Base-by-base conservation (phyloP, 2,888 invertebrate genomes). In the Strigamia maritima region DNA sequence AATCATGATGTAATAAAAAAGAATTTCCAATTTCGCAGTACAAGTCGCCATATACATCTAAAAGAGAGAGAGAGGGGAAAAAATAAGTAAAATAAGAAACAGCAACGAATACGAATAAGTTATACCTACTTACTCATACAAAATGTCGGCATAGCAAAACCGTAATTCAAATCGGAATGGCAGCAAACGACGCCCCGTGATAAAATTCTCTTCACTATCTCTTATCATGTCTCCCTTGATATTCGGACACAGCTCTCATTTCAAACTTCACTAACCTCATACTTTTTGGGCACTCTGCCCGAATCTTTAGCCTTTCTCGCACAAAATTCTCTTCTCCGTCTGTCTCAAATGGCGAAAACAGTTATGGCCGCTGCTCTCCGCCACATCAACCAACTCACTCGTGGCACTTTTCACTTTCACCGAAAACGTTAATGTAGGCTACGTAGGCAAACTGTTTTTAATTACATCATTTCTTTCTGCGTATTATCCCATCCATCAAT, bases 91-190 rank as follows among this genome's bases (percentile, higher is more conserved):
- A 54, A 54, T n/a, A 70, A 70, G n/a, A 70, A 70, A 70, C 14
- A 26, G 70, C 28, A 70, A 10, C 26, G 70, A 70, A 70, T 70
- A 70, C 70, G 70, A 70, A 70, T 70, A 70, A 70, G 70, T 70
- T 70, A 70, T 70, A 70, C 28, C 24, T 70, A 70, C 70, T 26
- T 70, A 70, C 70, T 70, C 70, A 70, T 54, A 54, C 70, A 70
- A 70, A 70, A 70, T 70, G 70, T 70, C 70, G 70, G 70, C 70
- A 10, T 28, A 70, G 70, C 28, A 70, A 70, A 44, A 70, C 28
- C 70, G 70, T 70, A 70, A 70, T 70, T 70, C 70, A 70, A 70
- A 70, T 70, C 70, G 70, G 70, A 70, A 70, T 70, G 70, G 70
- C 26, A 70, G 70, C 70, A 24, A 70, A 70, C 26, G 70, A 70